These are phyloP conservation scores for Phrynosoma platyrhinos DNA, from an alignment of 2,113 vertebrate species.

Conservation along the genomic window DNA sequence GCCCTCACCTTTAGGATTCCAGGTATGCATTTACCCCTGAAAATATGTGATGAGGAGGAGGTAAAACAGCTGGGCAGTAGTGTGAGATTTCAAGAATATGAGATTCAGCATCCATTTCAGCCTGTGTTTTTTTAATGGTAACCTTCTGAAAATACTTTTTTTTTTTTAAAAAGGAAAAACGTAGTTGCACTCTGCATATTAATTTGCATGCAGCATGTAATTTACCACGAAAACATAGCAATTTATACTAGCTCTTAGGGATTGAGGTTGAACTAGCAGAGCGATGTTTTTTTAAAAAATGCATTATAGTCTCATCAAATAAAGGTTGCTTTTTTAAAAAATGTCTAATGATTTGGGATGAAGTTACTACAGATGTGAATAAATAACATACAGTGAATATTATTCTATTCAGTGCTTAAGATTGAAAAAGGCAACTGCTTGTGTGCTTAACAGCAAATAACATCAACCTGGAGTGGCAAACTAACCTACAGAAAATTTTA, in stretches of 20 bases:
- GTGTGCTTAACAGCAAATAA: slow-evolving; percentile 30
- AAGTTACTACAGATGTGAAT: background rate
- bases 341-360: background rate
- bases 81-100: background rate
- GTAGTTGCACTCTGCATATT: background rate
- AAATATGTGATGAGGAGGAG: background rate
- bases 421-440: slow-evolving; percentile 6
- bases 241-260: background rate
- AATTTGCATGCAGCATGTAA: background rate
- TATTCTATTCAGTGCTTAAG: slow-evolving; percentile 57
- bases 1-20: background rate
- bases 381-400: slow-evolving; percentile 52
- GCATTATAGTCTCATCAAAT: background rate
- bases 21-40: background rate
- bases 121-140: background rate
- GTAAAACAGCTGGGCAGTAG: background rate
- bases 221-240: background rate
- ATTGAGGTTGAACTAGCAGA: background rate
- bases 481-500: slow-evolving; percentile 56
- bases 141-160: background rate
- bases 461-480: slow-evolving; percentile 36
- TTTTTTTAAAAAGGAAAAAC: background rate
- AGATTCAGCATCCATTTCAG: background rate
- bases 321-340: background rate
- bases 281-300: background rate